A percentile compares a stretch with the other conserved stretches of the same genome.
These are phyloP conservation scores for Phylloscopus trochilus DNA, from an alignment of 2,113 vertebrate genomes.

Conservation along the genomic window DNA sequence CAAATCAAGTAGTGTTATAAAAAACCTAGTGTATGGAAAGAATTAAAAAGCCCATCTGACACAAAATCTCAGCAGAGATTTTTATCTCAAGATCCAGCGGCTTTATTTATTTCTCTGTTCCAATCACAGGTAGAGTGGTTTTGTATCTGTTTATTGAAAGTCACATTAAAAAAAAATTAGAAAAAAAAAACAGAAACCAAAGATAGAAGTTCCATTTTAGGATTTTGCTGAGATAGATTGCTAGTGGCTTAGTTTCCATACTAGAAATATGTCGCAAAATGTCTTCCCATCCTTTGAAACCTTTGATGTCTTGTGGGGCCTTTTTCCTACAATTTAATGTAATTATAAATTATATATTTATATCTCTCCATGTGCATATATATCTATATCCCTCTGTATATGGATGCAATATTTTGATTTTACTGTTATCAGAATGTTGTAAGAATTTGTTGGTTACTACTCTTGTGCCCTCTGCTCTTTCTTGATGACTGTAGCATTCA, in stretches of 20 bases:
- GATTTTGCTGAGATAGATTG: neutral
- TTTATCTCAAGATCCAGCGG: neutral
- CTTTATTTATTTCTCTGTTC: neutral
- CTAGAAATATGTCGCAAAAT: neutral
- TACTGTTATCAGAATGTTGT: neutral
- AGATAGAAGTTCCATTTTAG: neutral
- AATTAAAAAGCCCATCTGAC: neutral
- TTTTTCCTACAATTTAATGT: neutral
- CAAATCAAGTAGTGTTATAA: neutral
- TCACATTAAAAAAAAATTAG: neutral
- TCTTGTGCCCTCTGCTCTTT: neutral
- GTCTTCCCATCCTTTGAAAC: neutral
- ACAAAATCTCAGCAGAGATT: neutral
- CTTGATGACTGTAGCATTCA: neutral
- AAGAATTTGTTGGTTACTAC: neutral
- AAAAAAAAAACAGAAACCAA: neutral
- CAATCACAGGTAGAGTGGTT: neutral
- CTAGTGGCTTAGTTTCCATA: neutral
- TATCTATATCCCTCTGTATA: neutral
- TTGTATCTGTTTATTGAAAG: neutral
- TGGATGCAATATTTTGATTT: neutral
- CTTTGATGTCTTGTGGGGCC: neutral
- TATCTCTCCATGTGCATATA: neutral
- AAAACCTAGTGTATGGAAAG: neutral
- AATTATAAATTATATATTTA: neutral